Conservation (phyloP, 2,888 invertebrate genomes). For the Drosophila monieri region DNA sequence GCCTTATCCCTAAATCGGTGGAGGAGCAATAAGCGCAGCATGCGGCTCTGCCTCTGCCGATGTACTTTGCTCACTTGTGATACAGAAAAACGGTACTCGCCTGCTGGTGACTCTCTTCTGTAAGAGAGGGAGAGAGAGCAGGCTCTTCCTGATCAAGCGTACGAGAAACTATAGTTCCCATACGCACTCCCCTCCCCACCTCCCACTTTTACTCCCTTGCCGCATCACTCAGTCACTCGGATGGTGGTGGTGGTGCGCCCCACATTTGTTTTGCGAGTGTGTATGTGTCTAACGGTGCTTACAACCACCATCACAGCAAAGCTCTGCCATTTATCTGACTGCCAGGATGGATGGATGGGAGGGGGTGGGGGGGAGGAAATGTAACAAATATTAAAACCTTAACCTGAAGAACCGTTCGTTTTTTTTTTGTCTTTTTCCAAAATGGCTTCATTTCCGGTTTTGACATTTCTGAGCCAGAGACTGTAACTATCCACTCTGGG, state of each 20-base stretch:
- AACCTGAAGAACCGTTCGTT: constrained; percentile 67
- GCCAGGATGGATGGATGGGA: too few relatives aligned
- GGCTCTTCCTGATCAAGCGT: constrained; percentile 62
- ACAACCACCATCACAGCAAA: constrained; percentile 74
- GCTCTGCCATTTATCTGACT: constrained; percentile 59
- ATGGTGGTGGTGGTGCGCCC: constrained; percentile 66
- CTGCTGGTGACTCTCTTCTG: constrained; percentile 29
- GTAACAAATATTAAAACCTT: constrained; percentile 21
- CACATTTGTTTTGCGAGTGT: constrained; percentile 52
- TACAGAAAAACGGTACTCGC: constrained; percentile 47
- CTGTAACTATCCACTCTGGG: background rate
- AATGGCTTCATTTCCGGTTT: constrained; percentile 65
- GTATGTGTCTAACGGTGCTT: constrained; percentile 33
- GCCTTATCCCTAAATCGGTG: constrained; percentile 5
- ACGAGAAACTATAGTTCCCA: constrained; percentile 42
- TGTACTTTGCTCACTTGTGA: constrained; percentile 51
- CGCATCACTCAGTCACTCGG: constrained; percentile 14
- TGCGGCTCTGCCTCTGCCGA: constrained; percentile 35
- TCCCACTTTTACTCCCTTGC: constrained; percentile 56
- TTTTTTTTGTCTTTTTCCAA: constrained; percentile 55
- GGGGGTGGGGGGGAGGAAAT: background rate
- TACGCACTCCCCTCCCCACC: constrained; percentile 17
- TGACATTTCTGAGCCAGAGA: constrained; percentile 1
- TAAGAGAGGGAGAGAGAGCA: constrained; percentile 31
- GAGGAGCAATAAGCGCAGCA: constrained; percentile 39